These are phyloP conservation scores for Drosophila kuntzei DNA, from an alignment of 2,888 invertebrate genomes.

Conservation along the genomic window DNA sequence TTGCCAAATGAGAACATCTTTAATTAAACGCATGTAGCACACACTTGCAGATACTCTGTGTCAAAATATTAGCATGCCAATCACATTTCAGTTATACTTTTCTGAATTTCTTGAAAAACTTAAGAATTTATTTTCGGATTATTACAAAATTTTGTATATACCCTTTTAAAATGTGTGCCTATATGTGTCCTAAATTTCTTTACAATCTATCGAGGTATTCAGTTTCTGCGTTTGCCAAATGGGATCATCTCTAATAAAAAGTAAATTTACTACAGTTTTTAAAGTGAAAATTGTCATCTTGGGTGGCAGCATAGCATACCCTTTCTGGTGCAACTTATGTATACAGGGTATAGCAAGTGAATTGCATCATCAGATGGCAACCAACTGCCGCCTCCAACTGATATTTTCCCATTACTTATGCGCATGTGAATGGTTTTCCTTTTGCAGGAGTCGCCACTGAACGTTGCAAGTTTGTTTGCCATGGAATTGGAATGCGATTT, in stretches of 20 bases:
- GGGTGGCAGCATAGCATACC: background rate
- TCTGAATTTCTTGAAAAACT: background rate
- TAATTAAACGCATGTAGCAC: background rate
- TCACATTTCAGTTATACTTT: background rate
- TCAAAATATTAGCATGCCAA: background rate
- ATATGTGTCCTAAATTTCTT: background rate
- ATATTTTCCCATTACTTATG: constrained; percentile 30
- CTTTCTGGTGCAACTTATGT: background rate
- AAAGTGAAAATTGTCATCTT: too few relatives aligned
- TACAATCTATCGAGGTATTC: background rate
- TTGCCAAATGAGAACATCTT: background rate
- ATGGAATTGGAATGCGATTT: constrained; percentile 88
- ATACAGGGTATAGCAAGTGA: constrained; percentile 22
- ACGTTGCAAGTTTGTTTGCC: constrained; percentile 44
- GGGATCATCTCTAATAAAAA: background rate
- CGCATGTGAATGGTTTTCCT: constrained; percentile 17
- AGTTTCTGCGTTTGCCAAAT: background rate
- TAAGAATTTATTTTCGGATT: background rate
- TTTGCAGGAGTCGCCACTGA: constrained; percentile 40
- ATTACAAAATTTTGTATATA: background rate
- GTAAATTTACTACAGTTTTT: background rate
- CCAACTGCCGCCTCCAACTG: constrained; percentile 35
- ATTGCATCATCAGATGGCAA: constrained; percentile 48
- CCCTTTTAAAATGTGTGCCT: background rate
- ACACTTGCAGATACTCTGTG: constrained; percentile 23